Evolutionary conservation across 2,797 vertebrate genomes (phyloP), one percentile per base, ranked within the genome.

Genomic region (Hirundo rustica): DNA sequence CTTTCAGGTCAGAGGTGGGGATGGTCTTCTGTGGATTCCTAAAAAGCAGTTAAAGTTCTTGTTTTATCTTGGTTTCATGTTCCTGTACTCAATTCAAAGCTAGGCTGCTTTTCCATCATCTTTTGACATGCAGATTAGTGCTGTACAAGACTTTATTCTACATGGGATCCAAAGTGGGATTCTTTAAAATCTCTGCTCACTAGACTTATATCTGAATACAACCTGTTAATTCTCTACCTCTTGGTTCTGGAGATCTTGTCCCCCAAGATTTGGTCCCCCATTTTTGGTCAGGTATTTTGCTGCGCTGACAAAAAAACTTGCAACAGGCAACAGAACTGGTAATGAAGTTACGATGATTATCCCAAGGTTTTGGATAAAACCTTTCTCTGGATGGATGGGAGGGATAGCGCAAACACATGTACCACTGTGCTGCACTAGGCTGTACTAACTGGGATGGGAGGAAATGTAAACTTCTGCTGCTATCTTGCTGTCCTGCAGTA

Each of bases 331-430:
- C 16, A 66, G 58, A 70, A 53, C 7, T 27, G 29, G 16, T 62
- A 44, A 11, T 42, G 45, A 86, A 88, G 23, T 58, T 82, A 21
- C 8, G 51, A 27, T 26, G 10, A 15, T 66, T 81, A 32, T 42
- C 18, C 19, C 38, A 48, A 57, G 23, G 10, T 34, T 6, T 27
- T 72, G 34, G 36, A 60, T 61, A 61, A 88, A 85, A 71, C 13
- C 12, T 53, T 45, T 40, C 7, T n/a, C 22, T 79, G n/a, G 18
- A 55, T 0, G 5, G 23, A 19, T 58, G 48, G 22, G 34, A 64
- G 75, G 30, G 19, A 15, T 5, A 72, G 10, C n/a, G 11, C 25
- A 62, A 27, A n/a, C 7, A 32, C 16, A 32, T 0, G 0, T 42
- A 30, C 9, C 9, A 29, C 16, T 32, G 8, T 51, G 47, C 29